Evolutionary conservation across 92 coral and sea anemone species (phyloP).

Genomic region (Palythoa caribaeorum): DNA sequence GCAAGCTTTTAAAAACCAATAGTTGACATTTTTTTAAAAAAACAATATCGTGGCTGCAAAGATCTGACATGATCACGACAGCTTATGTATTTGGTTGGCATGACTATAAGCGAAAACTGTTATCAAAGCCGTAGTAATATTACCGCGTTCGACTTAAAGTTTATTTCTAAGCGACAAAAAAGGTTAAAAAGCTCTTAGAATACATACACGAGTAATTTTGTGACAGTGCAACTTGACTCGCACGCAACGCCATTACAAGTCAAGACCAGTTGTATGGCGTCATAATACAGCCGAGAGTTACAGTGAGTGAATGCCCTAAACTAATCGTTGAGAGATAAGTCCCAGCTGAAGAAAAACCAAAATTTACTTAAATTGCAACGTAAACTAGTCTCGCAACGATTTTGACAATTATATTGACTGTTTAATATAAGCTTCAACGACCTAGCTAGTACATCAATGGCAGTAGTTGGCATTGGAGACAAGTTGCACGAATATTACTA

Average conservation of each 20-base stretch:
- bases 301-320: background rate
- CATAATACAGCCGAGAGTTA: background rate
- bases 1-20: background rate
- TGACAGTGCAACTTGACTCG: background rate
- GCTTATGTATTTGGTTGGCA: background rate
- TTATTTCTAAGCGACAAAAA: background rate
- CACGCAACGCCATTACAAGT: slow-evolving; percentile 1
- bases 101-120: background rate
- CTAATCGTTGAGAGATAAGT: background rate
- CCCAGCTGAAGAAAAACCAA: slow-evolving; percentile 2
- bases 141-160: slow-evolving; percentile 1
- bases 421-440: background rate
- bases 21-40: background rate
- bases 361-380: background rate
- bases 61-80: background rate
- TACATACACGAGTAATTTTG: background rate
- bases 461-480: background rate
- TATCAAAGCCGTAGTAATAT: background rate
- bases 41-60: background rate
- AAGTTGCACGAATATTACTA: background rate
- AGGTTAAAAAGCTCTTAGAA: background rate
- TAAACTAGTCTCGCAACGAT: slow-evolving; percentile 10
- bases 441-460: background rate
- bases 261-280: slow-evolving; percentile 17
- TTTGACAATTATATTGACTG: background rate